A percentile compares a stretch with the other conserved stretches of the same genome.
These are phyloP conservation scores for Ecdyonurus torrentis DNA, from an alignment of 2,888 invertebrate genomes.

Conservation along the genomic window DNA sequence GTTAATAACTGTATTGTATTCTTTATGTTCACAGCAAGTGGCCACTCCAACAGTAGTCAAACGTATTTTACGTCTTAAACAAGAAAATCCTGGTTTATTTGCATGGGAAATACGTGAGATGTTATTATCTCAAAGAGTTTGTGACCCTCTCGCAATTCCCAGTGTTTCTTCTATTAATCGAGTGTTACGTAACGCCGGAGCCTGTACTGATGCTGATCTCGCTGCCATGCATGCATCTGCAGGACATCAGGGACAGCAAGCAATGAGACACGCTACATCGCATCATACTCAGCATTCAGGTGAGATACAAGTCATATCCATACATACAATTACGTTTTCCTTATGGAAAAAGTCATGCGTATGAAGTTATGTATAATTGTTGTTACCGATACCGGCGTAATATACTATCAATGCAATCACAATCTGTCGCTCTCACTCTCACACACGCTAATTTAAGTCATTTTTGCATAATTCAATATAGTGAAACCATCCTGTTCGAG, in stretches of 20 bases:
- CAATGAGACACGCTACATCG: not conserved
- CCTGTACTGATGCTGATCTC: not conserved
- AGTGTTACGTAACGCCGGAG: slow-evolving; percentile 56
- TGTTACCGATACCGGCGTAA: too few relatives aligned
- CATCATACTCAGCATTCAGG: not conserved
- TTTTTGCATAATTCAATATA: too few relatives aligned
- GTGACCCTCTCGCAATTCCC: slow-evolving; percentile 79
- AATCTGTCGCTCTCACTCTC: too few relatives aligned
- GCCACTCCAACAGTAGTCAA: slow-evolving; percentile 91
- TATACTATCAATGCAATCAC: too few relatives aligned
- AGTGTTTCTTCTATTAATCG: slow-evolving; percentile 90
- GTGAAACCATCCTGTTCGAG: too few relatives aligned
- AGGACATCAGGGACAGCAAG: not conserved
- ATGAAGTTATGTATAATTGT: too few relatives aligned
- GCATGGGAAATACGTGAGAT: slow-evolving; percentile 94
- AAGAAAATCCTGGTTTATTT: slow-evolving; percentile 91
- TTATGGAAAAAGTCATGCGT: too few relatives aligned
- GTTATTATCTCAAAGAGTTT: slow-evolving; percentile 73
- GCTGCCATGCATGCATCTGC: not conserved
- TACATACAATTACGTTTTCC: too few relatives aligned
- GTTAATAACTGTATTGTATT: not conserved
- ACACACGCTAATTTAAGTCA: too few relatives aligned
- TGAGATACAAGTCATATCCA: too few relatives aligned
- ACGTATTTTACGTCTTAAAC: slow-evolving; percentile 83
- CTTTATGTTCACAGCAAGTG: slow-evolving; percentile 54